A percentile compares a stretch with the other conserved stretches of the same genome.
Evolutionary conservation across 1,140 invertebrate species (phyloP).

Genomic region (Tigriopus japonicus): DNA sequence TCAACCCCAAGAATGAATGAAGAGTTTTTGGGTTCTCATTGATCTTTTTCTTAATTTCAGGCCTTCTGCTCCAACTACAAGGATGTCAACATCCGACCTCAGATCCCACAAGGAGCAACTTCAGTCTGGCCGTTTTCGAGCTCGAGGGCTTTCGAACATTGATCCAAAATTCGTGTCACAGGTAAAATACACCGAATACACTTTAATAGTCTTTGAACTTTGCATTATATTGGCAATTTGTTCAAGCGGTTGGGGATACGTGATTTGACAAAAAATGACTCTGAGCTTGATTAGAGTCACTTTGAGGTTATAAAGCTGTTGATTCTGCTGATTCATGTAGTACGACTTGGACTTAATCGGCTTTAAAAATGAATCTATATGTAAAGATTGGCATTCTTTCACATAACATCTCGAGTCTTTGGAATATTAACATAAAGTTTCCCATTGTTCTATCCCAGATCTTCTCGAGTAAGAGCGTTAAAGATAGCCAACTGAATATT

Average conservation of each 20-base stretch:
- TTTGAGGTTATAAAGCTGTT: no score
- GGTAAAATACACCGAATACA: background rate
- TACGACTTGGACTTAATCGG: no score
- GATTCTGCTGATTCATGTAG: no score
- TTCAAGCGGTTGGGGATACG: background rate
- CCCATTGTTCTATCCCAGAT: no score
- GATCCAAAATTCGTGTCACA: constrained; percentile 9
- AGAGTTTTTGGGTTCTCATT: background rate
- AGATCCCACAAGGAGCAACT: background rate
- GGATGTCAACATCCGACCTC: constrained; percentile 8
- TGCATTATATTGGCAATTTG: background rate
- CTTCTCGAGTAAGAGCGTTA: no score
- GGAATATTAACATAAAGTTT: no score
- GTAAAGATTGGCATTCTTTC: no score
- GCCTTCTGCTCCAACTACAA: background rate
- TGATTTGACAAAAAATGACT: background rate
- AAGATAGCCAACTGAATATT: no score
- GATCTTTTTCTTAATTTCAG: background rate
- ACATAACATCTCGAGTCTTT: no score
- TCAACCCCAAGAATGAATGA: background rate
- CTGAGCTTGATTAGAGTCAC: no score
- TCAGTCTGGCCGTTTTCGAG: background rate
- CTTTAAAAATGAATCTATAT: no score
- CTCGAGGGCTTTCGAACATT: background rate
- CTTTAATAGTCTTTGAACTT: background rate